phyloP scores from a whole-genome alignment of 2,113 vertebrate genomes.

The Pygoscelis antarcticus region DNA sequence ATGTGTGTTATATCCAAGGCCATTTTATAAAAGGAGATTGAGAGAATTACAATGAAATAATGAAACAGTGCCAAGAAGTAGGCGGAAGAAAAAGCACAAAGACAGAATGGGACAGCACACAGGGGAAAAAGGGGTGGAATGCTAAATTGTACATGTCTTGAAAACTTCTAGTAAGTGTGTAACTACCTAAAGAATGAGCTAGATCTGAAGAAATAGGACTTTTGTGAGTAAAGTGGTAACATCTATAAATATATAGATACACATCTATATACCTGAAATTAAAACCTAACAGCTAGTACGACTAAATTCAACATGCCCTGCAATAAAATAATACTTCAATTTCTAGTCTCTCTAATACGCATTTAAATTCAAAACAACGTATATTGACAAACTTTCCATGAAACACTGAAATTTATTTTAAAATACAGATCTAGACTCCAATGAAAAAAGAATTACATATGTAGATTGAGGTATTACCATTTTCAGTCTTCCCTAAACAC shows the following conservation, averaged over 20 bases:
- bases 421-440: not conserved
- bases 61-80: not conserved
- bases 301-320: not conserved
- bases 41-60: not conserved
- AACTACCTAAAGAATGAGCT: not conserved
- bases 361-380: not conserved
- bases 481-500: constrained; percentile 56
- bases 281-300: not conserved
- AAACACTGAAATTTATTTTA: not conserved
- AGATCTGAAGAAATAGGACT: not conserved
- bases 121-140: not conserved
- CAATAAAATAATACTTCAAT: not conserved
- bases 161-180: not conserved
- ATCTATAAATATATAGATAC: not conserved
- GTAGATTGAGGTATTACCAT: not conserved
- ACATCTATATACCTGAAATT: not conserved
- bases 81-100: not conserved
- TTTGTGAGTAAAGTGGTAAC: not conserved
- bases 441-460: not conserved
- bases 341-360: not conserved
- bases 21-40: not conserved
- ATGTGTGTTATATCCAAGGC: not conserved
- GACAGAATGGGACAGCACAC: not conserved
- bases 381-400: not conserved
- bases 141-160: not conserved